Base-by-base conservation (phyloP, 2,888 invertebrate genomes). In the Pollenia griseotomentosa region DNA sequence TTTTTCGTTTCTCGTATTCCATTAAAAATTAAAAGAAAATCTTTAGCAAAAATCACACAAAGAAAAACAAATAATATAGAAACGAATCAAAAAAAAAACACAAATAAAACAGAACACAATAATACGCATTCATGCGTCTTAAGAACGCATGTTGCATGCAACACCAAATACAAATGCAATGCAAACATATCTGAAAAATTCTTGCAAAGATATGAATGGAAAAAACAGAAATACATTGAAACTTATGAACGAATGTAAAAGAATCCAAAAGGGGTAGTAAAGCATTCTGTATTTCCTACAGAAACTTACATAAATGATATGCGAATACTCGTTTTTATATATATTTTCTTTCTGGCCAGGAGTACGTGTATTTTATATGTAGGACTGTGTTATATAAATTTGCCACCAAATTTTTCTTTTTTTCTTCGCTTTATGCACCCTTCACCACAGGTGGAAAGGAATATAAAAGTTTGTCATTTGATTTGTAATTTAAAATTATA, bases 131-230 rank as follows among this genome's bases (percentile, higher is more conserved):
- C 86, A 83, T 81, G 80, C 86, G 80, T 83, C 65, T 73, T 77
- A 77, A 46, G 73, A 86, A 83, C 83, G 80, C 83, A 80, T 77
- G 83, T 80, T 80, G 77, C 86, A 86, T 83, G 83, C 83, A 86
- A 83, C 66, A 53, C n/a, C 59, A 51, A 59, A 33, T 33, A 33
- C 33, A 33, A 66, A 68, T 33, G 14, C n/a, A 51, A 74, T 51
- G 9, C 19, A 68, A 59, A 68, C 59, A 59, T 74, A 68, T 61
- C 2, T 51, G 59, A 66, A 59, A 59, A 44, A 61, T 82, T 68
- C 33, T 75, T 75, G n/a, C 8, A 10, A 59, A 82, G 14, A 51
- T 66, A 51, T 40, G 33, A 33, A 33, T 33, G 23, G 8, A 71
- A 33, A 63, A 63, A 33, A 33, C 16, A 80, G 23, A 33, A 59